Evolutionary conservation across 2,888 invertebrate species (phyloP), one percentile per base, ranked within the genome.

Genomic region (Torymus texanus): DNA sequence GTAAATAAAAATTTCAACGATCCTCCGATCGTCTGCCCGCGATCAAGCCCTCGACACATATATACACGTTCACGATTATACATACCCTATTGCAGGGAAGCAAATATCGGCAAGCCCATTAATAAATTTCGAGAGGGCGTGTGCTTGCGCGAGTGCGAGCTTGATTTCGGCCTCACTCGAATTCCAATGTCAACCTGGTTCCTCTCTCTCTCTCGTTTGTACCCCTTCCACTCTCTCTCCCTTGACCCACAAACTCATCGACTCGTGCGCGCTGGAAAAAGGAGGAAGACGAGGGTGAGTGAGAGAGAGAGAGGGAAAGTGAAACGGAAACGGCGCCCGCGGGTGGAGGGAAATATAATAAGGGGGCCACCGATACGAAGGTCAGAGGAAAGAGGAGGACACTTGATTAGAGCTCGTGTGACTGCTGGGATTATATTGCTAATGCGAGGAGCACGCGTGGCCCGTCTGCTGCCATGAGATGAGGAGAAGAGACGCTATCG

Each of bases 181-280:
- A 68, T 75, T 67, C 41, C 75, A 75, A 75, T 68, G 67, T 75
- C 75, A 74, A 76, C 50, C 41, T 8, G 41, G 41, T 41, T 41
- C 41, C 67, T 56, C 18, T 21, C 67, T 53, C 24, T 11, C 51
- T 3, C 72, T 68, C 18, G n/a, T 18, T 21, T 67, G 18, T 51
- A 56, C 68, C 58, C 74, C 16, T 70, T 79, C 63, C 55, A 58
- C 70, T 71, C 74, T 24, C n/a, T 76, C 73, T 79, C 79, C 81
- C 79, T 81, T 79, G 79, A 81, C 81, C 81, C 74, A 81, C 67
- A 81, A 81, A 81, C 71, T 81, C 79, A 81, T 70, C 79, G 81
- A 79, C 81, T 76, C 81, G 75, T 58, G 65, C 41, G 56, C 41
- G 41, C 41, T 41, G 41, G 58, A 8, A 67, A n/a, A 70, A 56